A percentile compares a stretch with the other conserved stretches of the same genome.
phyloP scores from a whole-genome alignment of 2,888 invertebrate species.

The Desoria tigrina region DNA sequence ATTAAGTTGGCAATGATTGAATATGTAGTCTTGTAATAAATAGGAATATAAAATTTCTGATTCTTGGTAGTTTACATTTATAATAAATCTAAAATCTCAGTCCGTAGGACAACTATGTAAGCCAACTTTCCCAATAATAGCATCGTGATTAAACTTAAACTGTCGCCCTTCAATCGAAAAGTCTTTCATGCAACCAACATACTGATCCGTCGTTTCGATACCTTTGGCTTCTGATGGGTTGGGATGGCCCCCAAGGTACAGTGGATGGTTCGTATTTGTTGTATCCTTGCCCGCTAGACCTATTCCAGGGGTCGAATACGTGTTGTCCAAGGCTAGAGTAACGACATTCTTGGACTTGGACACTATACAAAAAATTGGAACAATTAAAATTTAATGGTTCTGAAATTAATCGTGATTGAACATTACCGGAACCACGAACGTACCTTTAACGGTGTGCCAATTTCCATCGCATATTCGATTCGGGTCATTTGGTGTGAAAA shows the following conservation, averaged over 20 bases:
- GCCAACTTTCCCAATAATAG: slow-evolving; percentile 43
- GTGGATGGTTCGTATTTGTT: slow-evolving; percentile 66
- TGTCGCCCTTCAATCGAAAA: slow-evolving; percentile 52
- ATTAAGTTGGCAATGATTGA: not conserved
- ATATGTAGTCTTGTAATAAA: not conserved
- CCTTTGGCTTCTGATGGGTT: slow-evolving; percentile 62
- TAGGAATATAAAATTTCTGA: not conserved
- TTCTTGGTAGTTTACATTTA: not conserved
- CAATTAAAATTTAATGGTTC: no score
- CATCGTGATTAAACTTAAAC: slow-evolving; percentile 45
- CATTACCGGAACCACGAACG: slow-evolving; percentile 16
- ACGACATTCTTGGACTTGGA: slow-evolving; percentile 88
- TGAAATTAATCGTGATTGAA: no score
- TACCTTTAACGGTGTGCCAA: slow-evolving; percentile 79
- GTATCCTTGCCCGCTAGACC: slow-evolving; percentile 66
- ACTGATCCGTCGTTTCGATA: slow-evolving; percentile 67
- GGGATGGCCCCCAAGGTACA: slow-evolving; percentile 73
- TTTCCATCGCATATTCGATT: slow-evolving; percentile 86
- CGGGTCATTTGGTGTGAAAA: slow-evolving; percentile 65
- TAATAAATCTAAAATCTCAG: slow-evolving; percentile 21
- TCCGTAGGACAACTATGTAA: slow-evolving; percentile 47
- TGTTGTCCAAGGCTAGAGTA: slow-evolving; percentile 80
- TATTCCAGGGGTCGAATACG: slow-evolving; percentile 71
- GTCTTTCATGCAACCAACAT: slow-evolving; percentile 74
- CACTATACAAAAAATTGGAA: slow-evolving; percentile 37